phyloP scores from a whole-genome alignment of 2,888 invertebrate species.

The Dolichomitus sp. region DNA sequence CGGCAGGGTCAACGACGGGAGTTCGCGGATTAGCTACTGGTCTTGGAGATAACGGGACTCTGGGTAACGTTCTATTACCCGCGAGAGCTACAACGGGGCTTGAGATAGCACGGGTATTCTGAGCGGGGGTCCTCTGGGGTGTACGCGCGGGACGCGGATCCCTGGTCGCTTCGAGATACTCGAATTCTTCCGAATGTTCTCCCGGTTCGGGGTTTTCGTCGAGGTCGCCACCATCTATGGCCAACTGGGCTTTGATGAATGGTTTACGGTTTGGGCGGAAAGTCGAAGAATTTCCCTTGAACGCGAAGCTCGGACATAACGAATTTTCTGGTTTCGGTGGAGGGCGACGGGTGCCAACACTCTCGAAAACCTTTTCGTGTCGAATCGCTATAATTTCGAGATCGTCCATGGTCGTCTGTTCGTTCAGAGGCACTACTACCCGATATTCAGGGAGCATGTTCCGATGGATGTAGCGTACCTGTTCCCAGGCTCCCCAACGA shows the following conservation, averaged over 20 bases:
- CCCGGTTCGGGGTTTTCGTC: neutral
- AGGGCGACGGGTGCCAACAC: neutral
- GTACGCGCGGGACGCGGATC: neutral
- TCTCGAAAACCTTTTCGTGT: neutral
- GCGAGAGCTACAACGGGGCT: neutral
- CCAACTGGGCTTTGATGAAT: neutral
- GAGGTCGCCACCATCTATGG: neutral
- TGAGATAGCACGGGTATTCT: neutral
- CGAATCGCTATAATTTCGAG: neutral
- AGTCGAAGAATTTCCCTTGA: neutral
- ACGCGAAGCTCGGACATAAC: no score
- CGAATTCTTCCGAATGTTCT: neutral
- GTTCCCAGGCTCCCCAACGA: neutral
- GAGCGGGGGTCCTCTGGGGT: neutral
- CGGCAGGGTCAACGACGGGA: no score
- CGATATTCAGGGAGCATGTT: constrained; percentile 3
- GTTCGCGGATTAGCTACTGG: no score
- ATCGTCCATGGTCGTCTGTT: no score
- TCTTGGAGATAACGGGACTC: neutral
- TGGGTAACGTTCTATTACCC: neutral
- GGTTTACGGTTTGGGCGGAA: neutral
- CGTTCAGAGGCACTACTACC: no score
- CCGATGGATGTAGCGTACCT: constrained; percentile 15
- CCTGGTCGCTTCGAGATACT: neutral
- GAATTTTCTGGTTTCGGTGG: no score